Percentiles rank a stretch among this genome's conserved stretches.
Conservation (phyloP, 2,797 vertebrate genomes). For the Sparidentex hasta region DNA sequence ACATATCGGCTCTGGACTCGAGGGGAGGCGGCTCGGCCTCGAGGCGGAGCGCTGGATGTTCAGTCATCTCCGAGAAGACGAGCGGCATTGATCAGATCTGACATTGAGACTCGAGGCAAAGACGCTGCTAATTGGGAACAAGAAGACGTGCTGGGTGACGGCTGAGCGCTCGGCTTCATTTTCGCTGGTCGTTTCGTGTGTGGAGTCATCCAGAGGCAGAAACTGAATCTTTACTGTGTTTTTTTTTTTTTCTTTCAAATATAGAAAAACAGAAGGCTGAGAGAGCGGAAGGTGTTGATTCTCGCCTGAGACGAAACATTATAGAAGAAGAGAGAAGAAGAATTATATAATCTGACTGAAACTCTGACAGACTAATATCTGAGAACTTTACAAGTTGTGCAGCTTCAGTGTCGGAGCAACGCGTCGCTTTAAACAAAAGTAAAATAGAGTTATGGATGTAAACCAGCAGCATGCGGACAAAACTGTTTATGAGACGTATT, state of each 20-base stretch:
- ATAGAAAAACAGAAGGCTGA: neutral
- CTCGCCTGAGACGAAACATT: neutral
- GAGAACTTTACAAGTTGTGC: neutral
- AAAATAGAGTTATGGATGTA: too few relatives aligned
- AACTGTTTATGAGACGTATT: neutral
- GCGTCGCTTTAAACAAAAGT: too few relatives aligned
- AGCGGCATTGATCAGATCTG: conserved; percentile 62
- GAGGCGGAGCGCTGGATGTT: conserved; percentile 43
- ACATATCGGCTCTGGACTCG: conserved; percentile 7
- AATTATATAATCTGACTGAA: neutral
- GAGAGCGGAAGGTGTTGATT: neutral
- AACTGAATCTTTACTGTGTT: neutral
- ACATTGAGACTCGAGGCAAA: conserved; percentile 62
- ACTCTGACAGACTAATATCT: neutral
- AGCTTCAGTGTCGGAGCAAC: neutral
- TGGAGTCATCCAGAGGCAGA: conserved; percentile 9
- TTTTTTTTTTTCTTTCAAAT: conserved; percentile 5
- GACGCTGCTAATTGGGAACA: conserved; percentile 59
- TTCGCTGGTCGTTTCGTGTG: conserved; percentile 26
- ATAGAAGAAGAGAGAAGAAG: too few relatives aligned
- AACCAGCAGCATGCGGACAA: too few relatives aligned
- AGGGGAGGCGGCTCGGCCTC: conserved; percentile 11
- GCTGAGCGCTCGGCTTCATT: conserved; percentile 35
- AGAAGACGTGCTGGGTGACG: conserved; percentile 22
- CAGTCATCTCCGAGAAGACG: conserved; percentile 54